Evolutionary conservation across 92 coral and sea anemone genomes (phyloP).

Genomic region (Porites divaricata): DNA sequence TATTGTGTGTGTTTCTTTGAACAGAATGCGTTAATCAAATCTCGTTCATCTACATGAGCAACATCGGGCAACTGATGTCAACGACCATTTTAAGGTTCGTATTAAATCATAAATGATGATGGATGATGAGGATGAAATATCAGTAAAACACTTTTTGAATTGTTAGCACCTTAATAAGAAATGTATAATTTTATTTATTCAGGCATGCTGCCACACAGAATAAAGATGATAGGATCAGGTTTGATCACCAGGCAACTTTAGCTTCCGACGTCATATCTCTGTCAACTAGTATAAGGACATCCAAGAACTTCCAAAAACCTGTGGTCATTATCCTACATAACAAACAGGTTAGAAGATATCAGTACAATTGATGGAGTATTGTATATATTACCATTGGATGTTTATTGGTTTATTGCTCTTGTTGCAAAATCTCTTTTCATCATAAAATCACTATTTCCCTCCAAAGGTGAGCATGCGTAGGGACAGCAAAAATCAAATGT

Average conservation of each 20-base stretch:
- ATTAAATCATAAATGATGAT: too few relatives aligned
- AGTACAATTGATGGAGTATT: not conserved
- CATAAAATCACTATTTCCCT: too few relatives aligned
- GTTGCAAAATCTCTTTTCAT: too few relatives aligned
- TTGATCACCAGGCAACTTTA: not conserved
- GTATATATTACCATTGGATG: too few relatives aligned
- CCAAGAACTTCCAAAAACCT: constrained; percentile 41
- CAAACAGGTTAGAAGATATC: constrained; percentile 40
- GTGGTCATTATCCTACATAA: constrained; percentile 45
- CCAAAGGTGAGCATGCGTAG: too few relatives aligned
- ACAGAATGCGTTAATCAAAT: not conserved
- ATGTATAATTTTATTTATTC: not conserved
- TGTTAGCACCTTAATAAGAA: not conserved
- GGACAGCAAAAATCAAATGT: too few relatives aligned
- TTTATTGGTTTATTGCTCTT: too few relatives aligned
- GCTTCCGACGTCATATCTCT: constrained; percentile 50
- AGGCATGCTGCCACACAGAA: not conserved
- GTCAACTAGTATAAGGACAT: constrained; percentile 35
- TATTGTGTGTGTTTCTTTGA: too few relatives aligned
- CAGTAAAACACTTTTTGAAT: too few relatives aligned
- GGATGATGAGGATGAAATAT: too few relatives aligned
- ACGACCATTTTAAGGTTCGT: constrained; percentile 13
- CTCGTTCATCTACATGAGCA: constrained; percentile 55
- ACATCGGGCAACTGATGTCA: constrained; percentile 66
- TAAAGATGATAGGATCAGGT: not conserved